These are phyloP conservation scores for Himalopsyche phryganea DNA, from an alignment of 1,140 invertebrate species.

Conservation along the genomic window DNA sequence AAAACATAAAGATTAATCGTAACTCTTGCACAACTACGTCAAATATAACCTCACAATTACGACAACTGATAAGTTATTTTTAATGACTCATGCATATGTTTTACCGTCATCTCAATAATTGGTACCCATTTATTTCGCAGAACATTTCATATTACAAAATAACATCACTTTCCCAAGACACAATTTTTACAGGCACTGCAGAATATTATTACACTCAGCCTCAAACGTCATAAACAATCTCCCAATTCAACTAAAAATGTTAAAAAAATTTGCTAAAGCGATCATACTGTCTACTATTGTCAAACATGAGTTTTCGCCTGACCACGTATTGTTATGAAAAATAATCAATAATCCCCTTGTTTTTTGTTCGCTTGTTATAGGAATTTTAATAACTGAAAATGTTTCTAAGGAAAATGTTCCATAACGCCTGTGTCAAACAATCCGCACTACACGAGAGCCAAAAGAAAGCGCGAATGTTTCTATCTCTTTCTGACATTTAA, in stretches of 20 bases:
- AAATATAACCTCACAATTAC: too few relatives aligned
- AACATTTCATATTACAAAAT: too few relatives aligned
- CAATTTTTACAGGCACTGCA: background rate
- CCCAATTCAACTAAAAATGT: background rate
- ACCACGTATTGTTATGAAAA: slow-evolving; percentile 1
- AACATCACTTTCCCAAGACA: too few relatives aligned
- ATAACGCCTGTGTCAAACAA: slow-evolving; percentile 16
- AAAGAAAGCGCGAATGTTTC: background rate
- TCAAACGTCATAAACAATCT: background rate
- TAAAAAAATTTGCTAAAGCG: too few relatives aligned
- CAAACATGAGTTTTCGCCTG: too few relatives aligned
- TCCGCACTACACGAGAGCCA: slow-evolving; percentile 4
- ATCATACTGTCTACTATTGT: too few relatives aligned
- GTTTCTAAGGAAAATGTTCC: background rate
- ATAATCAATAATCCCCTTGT: slow-evolving; percentile 19
- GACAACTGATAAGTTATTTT: too few relatives aligned
- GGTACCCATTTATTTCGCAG: too few relatives aligned
- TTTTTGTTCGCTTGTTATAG: slow-evolving; percentile 5
- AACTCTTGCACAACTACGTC: too few relatives aligned
- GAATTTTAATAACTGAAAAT: background rate
- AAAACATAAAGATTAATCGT: too few relatives aligned
- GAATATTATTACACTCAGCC: background rate
- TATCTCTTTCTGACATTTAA: background rate
- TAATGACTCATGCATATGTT: too few relatives aligned
- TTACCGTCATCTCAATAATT: too few relatives aligned